A percentile compares a stretch with the other conserved stretches of the same genome.
Evolutionary conservation across 2,797 vertebrate species (phyloP).

Genomic region (Pteronotus mesoamericanus): DNA sequence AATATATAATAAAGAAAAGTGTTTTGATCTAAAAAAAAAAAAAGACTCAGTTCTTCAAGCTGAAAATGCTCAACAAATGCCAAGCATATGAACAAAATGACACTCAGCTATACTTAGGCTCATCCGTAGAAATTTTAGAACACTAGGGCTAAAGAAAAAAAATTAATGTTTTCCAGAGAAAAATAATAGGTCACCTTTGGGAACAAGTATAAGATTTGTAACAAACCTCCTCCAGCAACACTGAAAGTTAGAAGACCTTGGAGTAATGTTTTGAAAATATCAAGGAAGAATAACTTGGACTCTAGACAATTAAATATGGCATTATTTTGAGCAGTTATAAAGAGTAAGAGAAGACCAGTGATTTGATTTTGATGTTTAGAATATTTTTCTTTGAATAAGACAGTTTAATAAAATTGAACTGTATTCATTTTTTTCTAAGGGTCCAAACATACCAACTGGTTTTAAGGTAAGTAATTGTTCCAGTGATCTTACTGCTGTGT

Average conservation of each 20-base stretch:
- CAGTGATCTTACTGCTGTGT: background rate
- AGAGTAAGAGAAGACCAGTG: background rate
- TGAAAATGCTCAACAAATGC: background rate
- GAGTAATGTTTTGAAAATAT: background rate
- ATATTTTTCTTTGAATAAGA: conserved; percentile 25
- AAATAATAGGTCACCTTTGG: background rate
- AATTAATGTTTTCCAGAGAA: background rate
- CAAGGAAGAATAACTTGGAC: background rate
- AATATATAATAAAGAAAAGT: background rate
- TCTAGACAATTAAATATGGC: background rate
- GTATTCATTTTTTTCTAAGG: background rate
- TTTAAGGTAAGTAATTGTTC: conserved; percentile 23
- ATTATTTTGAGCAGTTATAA: background rate
- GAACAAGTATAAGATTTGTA: background rate
- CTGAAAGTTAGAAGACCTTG: background rate
- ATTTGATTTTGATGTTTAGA: conserved; percentile 22
- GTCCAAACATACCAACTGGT: background rate
- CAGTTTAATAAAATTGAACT: background rate
- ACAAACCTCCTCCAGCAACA: background rate
- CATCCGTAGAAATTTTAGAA: background rate
- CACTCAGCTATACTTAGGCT: background rate
- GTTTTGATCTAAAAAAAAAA: background rate
- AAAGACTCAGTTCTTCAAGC: background rate
- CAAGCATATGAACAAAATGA: background rate
- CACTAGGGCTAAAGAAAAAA: background rate